A percentile compares a stretch with the other conserved stretches of the same genome.
Evolutionary conservation across 2,113 vertebrate species (phyloP).

Genomic region (Rhea americana): DNA sequence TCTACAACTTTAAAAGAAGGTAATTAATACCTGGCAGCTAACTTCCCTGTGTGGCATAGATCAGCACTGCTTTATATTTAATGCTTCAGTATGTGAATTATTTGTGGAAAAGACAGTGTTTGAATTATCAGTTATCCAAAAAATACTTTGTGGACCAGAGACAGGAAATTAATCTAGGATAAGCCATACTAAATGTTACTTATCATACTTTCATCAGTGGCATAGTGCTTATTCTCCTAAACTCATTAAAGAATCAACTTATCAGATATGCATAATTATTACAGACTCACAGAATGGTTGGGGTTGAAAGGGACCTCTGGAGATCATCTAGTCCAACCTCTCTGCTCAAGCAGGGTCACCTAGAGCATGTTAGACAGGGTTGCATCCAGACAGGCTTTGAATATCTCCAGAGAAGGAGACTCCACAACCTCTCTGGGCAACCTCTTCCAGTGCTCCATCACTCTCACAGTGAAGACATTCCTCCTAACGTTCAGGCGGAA

Average conservation of each 20-base stretch:
- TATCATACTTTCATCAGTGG: neutral
- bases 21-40: neutral
- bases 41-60: neutral
- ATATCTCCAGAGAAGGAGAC: no score
- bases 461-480: no score
- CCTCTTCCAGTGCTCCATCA: no score
- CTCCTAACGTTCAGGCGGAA: no score
- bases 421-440: no score
- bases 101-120: neutral
- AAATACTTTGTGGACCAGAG: neutral
- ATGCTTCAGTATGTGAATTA: neutral
- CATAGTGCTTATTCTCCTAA: neutral
- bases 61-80: neutral
- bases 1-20: slow-evolving; percentile 13
- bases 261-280: neutral
- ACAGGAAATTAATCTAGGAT: neutral
- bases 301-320: no score
- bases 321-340: no score
- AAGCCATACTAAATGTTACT: neutral
- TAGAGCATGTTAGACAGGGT: no score
- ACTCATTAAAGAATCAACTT: neutral
- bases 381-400: no score
- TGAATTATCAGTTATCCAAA: neutral
- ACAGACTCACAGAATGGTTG: no score
- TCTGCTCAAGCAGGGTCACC: no score